Conservation (phyloP, 2,888 invertebrate genomes). For the Lepas anatifera region DNA sequence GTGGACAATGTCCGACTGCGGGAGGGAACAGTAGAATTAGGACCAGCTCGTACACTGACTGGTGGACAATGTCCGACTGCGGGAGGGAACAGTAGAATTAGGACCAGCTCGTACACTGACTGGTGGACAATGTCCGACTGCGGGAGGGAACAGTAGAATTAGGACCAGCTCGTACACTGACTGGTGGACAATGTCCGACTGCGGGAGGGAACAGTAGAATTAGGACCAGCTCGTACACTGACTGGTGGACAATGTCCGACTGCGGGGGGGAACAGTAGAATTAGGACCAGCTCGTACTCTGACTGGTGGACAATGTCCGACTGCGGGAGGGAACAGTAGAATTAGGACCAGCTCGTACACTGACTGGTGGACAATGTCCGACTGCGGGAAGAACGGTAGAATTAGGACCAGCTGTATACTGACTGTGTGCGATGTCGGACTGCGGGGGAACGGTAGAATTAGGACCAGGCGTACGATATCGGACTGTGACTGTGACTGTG, state of each 20-base stretch:
- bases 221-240: no score
- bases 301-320: slow-evolving; percentile 79
- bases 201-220: no score
- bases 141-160: no score
- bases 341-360: slow-evolving; percentile 68
- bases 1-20: slow-evolving; percentile 97
- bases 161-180: slow-evolving; percentile 97
- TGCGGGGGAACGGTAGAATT: no score
- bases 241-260: neutral
- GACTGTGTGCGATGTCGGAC: no score
- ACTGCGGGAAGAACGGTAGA: no score
- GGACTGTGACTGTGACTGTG: no score
- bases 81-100: no score
- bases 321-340: no score
- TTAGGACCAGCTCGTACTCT: slow-evolving; percentile 97
- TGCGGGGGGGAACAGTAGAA: slow-evolving; percentile 56
- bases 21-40: no score
- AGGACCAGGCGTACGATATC: no score
- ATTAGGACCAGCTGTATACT: no score
- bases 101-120: slow-evolving; percentile 96
- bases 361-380: slow-evolving; percentile 98
- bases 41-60: slow-evolving; percentile 96
- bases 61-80: slow-evolving; percentile 98
- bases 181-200: slow-evolving; percentile 99
- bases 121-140: slow-evolving; percentile 99